A percentile compares a stretch with the other conserved stretches of the same genome.
phyloP scores from a whole-genome alignment of 2,113 vertebrate species.

The Cyrtonyx montezumae region DNA sequence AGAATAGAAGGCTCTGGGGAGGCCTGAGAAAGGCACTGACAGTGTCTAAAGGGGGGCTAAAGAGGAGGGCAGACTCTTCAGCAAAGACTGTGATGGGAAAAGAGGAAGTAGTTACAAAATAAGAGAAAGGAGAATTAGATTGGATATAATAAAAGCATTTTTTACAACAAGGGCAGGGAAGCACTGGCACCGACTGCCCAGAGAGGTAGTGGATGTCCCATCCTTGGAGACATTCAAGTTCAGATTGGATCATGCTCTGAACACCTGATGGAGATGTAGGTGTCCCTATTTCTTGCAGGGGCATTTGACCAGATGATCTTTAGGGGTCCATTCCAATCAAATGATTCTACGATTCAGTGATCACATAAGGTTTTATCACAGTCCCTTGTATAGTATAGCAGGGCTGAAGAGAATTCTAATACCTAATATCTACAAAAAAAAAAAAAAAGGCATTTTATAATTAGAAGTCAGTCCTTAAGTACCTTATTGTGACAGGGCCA shows the following conservation, averaged over 20 bases:
- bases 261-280: too few relatives aligned
- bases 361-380: background rate
- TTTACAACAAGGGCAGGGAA: too few relatives aligned
- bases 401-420: background rate
- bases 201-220: too few relatives aligned
- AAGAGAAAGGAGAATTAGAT: background rate
- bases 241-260: too few relatives aligned
- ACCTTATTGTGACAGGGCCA: background rate
- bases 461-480: background rate
- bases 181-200: too few relatives aligned
- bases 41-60: background rate
- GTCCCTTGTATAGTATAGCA: fast-evolving
- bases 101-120: background rate
- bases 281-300: too few relatives aligned
- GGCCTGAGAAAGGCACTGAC: background rate
- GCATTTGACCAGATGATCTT: too few relatives aligned
- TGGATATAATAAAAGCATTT: too few relatives aligned
- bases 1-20: background rate
- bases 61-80: background rate
- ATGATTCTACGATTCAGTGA: too few relatives aligned
- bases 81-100: background rate
- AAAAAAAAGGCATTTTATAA: background rate
- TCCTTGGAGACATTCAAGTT: too few relatives aligned
- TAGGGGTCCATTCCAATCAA: too few relatives aligned
- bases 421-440: too few relatives aligned